Percentiles rank a stretch among this genome's conserved stretches.
phyloP scores from a whole-genome alignment of 2,113 vertebrate species.

The Rhea americana region DNA sequence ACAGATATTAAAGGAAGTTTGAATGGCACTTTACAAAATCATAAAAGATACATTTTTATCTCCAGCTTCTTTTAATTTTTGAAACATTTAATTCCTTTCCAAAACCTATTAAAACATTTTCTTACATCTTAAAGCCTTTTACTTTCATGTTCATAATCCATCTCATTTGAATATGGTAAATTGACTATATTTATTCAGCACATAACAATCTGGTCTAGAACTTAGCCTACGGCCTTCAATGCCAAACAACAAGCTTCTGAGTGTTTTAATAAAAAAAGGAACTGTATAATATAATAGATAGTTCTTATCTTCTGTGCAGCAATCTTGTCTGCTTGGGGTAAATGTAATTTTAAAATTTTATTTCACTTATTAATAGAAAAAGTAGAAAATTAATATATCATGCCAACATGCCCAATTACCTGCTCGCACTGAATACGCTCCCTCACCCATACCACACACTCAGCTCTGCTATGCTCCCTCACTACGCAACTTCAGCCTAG shows the following conservation, averaged over 20 bases:
- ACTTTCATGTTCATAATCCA: not conserved
- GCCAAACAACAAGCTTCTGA: not conserved
- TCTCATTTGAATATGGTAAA: slow-evolving; percentile 9
- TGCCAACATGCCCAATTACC: not conserved
- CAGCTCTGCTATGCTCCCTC: not conserved
- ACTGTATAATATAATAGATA: not conserved
- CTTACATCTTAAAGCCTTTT: not conserved
- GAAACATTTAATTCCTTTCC: not conserved
- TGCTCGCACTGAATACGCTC: not conserved
- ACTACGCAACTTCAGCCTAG: not conserved
- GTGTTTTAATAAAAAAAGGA: not conserved
- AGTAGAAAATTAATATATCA: not conserved
- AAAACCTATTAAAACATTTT: not conserved
- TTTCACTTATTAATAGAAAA: not conserved
- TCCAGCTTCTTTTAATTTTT: not conserved
- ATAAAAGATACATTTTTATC: not conserved
- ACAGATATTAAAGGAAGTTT: not conserved
- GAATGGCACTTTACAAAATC: not conserved
- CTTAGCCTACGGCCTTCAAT: not conserved
- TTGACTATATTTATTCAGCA: not conserved
- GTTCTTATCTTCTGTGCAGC: not conserved
- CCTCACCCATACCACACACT: fast-evolving
- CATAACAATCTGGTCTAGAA: not conserved
- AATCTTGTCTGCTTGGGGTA: not conserved
- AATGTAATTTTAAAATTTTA: not conserved